Evolutionary conservation across 2,113 vertebrate species (phyloP), one percentile per base, ranked within the genome.

Genomic region (Passer domesticus): DNA sequence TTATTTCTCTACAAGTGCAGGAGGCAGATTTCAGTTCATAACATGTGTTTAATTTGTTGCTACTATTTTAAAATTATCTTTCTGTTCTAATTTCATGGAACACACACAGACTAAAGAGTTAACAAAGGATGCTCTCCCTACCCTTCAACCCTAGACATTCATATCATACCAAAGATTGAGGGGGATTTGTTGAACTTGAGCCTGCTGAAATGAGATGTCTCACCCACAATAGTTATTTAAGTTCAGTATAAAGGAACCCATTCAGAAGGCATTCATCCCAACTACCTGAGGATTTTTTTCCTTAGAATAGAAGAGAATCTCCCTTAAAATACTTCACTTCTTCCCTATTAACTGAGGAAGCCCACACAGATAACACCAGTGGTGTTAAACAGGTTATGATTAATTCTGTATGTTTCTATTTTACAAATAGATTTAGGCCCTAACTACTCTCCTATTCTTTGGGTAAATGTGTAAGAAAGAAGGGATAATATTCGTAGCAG

Each of bases 181-280:
- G 31, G 35, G 69, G 66, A 92, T 92, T 89, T 91, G 73, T 35
- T 90, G 85, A 94, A 73, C 67, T 64, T 83, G 39, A 94, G 74
- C 47, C 43, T 92, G 39, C 35, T 84, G 84, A 94, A 94, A 92
- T 56, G 59, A 89, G 37, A 14, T 69, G 64, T 95, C 77, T 87
- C 74, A 78, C 21, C 24, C 62, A 7, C 39, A 94, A 60, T 2
- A 81, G 41, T 56, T 52, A 30, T 81, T 91, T 92, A 87, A 92
- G 30, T 53, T 63, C 30, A 56, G 13, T 47, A 89, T 70, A 89
- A 89, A 95, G 74, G 56, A 91, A 75, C 20, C 24, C 30, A 72
- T 96, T 91, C 77, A 89, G 47, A 87, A 67, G 23, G 16, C 16
- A 78, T 68, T 95, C 43, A 64, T 78, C 13, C 31, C 39, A 70